A percentile compares a stretch with the other conserved stretches of the same genome.
phyloP scores from a whole-genome alignment of 2,888 invertebrate genomes.

The Archips crataeganus region DNA sequence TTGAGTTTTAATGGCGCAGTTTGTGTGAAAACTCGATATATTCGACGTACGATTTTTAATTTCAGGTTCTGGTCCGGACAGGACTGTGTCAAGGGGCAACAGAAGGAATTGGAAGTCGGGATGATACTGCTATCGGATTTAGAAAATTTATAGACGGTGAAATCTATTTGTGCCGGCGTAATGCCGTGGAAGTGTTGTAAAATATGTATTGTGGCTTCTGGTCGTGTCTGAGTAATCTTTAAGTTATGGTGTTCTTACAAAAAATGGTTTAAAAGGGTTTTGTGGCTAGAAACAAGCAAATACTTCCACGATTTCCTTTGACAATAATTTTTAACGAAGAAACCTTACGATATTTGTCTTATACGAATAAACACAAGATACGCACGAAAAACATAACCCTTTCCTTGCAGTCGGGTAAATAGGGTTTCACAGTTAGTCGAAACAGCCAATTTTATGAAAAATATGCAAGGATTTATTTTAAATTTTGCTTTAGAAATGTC shows the following conservation, averaged over 20 bases:
- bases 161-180: slow-evolving; percentile 30
- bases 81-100: slow-evolving; percentile 18
- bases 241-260: not conserved
- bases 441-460: no score
- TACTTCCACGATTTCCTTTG: no score
- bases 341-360: no score
- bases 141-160: slow-evolving; percentile 39
- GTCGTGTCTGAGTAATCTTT: slow-evolving; percentile 6
- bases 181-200: slow-evolving; percentile 14
- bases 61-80: slow-evolving; percentile 14
- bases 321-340: no score
- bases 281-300: no score
- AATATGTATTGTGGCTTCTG: slow-evolving; percentile 27
- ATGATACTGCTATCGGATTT: slow-evolving; percentile 29
- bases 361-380: no score
- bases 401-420: no score
- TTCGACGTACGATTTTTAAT: not conserved
- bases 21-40: not conserved
- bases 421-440: no score
- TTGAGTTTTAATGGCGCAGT: no score
- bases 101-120: slow-evolving; percentile 14
- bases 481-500: not conserved
- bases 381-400: no score
- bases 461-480: no score
- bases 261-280: not conserved